phyloP scores from a whole-genome alignment of 2,113 vertebrate species.

The Macquaria ambigua region DNA sequence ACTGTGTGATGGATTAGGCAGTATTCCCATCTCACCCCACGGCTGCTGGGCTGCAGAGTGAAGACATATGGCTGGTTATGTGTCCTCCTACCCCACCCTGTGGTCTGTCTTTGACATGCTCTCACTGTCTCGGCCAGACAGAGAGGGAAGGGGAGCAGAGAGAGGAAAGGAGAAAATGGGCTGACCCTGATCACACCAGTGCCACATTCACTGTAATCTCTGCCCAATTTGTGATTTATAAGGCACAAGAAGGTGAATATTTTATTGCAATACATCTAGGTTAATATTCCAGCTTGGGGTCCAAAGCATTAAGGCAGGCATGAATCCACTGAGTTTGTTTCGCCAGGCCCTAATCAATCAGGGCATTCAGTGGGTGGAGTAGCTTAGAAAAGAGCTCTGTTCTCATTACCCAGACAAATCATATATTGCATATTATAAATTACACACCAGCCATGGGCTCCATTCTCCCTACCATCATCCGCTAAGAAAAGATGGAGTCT shows the following conservation, averaged over 20 bases:
- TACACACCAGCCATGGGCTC: constrained; percentile 59
- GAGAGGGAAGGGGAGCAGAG: constrained; percentile 14
- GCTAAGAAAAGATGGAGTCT: constrained; percentile 51
- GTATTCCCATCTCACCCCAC: constrained; percentile 31
- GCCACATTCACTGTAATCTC: constrained; percentile 60
- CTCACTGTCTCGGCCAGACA: constrained; percentile 29
- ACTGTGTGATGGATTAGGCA: constrained; percentile 45
- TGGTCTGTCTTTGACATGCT: constrained; percentile 88
- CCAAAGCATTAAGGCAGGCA: constrained; percentile 67
- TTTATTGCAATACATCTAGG: constrained; percentile 80
- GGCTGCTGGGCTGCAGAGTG: constrained; percentile 63
- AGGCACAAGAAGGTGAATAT: constrained; percentile 76
- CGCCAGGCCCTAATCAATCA: constrained; percentile 81
- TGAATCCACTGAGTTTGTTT: constrained; percentile 77
- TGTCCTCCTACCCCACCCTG: constrained; percentile 94
- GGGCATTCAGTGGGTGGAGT: constrained; percentile 73
- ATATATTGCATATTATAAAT: constrained; percentile 76
- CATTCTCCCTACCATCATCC: constrained; percentile 47
- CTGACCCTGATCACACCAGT: constrained; percentile 65
- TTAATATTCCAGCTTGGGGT: constrained; percentile 76
- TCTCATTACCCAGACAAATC: constrained; percentile 84
- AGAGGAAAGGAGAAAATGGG: constrained; percentile 48
- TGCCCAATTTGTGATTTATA: constrained; percentile 81
- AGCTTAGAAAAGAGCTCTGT: constrained; percentile 73
- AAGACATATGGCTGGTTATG: constrained; percentile 74